These are phyloP conservation scores for Fragum whitleyi DNA, from an alignment of 2,888 invertebrate genomes.

Conservation along the genomic window DNA sequence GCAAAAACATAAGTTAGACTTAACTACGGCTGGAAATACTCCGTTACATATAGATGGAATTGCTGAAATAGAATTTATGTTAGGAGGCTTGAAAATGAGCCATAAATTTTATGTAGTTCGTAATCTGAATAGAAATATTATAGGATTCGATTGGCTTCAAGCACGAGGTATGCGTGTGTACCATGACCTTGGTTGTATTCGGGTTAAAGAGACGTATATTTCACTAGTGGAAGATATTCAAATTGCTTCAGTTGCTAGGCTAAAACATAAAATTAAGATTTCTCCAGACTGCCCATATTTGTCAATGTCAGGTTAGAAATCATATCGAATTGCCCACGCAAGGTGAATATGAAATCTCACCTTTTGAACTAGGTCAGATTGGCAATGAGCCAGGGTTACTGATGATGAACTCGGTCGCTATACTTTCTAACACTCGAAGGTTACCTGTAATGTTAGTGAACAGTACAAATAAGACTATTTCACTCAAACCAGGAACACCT, in stretches of 20 bases:
- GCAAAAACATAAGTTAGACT: constrained; percentile 8
- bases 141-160: neutral
- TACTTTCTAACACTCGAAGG: neutral
- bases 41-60: constrained; percentile 27
- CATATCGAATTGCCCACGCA: neutral
- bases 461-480: too few species aligned
- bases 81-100: constrained; percentile 3
- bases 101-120: constrained; percentile 23
- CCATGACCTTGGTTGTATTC: constrained; percentile 31
- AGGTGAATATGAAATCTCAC: neutral
- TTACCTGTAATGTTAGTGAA: neutral
- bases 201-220: constrained; percentile 11
- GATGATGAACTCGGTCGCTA: too few species aligned
- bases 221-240: constrained; percentile 41
- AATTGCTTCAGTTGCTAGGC: constrained; percentile 29
- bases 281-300: constrained; percentile 1
- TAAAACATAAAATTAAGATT: neutral
- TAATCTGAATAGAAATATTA: constrained; percentile 16
- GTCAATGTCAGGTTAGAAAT: neutral
- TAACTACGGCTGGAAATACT: neutral
- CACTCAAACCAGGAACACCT: too few species aligned
- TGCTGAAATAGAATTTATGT: constrained; percentile 7
- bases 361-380: neutral
- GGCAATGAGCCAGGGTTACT: neutral
- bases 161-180: constrained; percentile 38